These are phyloP conservation scores for Stenolophus ochropezus DNA, from an alignment of 2,888 invertebrate species.

Conservation along the genomic window DNA sequence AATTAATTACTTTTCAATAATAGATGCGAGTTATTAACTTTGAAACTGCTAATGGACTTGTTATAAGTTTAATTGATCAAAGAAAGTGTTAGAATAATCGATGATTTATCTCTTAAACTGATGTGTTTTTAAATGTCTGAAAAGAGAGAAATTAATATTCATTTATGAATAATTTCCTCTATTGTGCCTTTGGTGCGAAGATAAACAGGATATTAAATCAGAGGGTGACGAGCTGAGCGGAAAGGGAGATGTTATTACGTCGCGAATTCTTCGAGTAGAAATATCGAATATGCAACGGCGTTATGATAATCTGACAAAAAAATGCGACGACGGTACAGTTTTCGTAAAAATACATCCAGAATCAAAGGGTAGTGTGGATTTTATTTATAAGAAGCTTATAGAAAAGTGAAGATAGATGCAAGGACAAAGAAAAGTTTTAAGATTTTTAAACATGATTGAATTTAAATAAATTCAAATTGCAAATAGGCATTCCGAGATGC, in stretches of 20 bases:
- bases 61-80: constrained; percentile 7
- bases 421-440: too few relatives aligned
- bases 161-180: constrained; percentile 18
- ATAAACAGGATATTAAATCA: constrained; percentile 34
- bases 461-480: neutral
- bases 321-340: constrained; percentile 8
- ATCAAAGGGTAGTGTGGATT: neutral
- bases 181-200: neutral
- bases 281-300: constrained; percentile 12
- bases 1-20: constrained; percentile 39
- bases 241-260: constrained; percentile 11
- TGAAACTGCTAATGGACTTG: constrained; percentile 6
- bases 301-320: constrained; percentile 12
- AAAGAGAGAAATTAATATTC: constrained; percentile 14
- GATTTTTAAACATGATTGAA: too few relatives aligned
- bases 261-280: constrained; percentile 13
- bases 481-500: neutral
- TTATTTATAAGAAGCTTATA: neutral
- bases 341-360: neutral
- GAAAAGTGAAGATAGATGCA: too few relatives aligned
- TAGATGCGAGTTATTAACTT: constrained; percentile 13
- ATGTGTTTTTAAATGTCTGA: neutral
- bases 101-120: neutral
- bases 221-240: constrained; percentile 22
- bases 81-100: neutral